These are phyloP conservation scores for Drosophila parvula DNA, from an alignment of 1,140 invertebrate genomes.

Conservation along the genomic window DNA sequence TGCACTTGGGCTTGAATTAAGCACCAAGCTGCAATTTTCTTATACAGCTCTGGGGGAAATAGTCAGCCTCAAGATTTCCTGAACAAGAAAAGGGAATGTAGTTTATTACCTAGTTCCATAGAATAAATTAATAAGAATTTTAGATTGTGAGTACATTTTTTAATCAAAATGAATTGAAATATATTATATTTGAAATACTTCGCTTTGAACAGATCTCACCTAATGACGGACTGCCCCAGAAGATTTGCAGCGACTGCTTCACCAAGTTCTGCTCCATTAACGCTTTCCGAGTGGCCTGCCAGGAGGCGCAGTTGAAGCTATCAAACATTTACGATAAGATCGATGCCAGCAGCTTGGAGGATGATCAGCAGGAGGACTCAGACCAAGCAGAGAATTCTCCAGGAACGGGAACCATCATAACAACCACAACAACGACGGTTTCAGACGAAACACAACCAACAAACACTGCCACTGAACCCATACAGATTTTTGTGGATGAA, in stretches of 20 bases:
- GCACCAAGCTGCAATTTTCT: not conserved
- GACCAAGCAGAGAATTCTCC: constrained; percentile 14
- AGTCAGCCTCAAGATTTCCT: not conserved
- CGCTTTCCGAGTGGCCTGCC: constrained; percentile 72
- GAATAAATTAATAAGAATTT: not conserved
- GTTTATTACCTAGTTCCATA: not conserved
- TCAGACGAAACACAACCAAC: constrained; percentile 50
- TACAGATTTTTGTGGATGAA: constrained; percentile 60
- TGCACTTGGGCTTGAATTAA: not conserved
- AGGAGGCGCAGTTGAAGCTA: constrained; percentile 73
- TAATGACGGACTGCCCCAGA: constrained; percentile 77
- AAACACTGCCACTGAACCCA: constrained; percentile 65
- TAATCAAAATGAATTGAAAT: not conserved
- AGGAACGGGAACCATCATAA: constrained; percentile 8
- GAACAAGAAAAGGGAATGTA: not conserved
- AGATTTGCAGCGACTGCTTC: constrained; percentile 80
- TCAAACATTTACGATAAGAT: constrained; percentile 81
- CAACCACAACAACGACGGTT: constrained; percentile 45
- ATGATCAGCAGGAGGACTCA: constrained; percentile 28
- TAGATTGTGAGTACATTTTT: not conserved
- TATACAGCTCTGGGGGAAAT: not conserved
- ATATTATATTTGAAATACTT: not conserved
- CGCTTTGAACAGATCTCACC: constrained; percentile 58
- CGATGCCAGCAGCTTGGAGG: constrained; percentile 64
- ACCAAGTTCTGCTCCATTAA: constrained; percentile 76